Base-by-base conservation (phyloP, 2,113 vertebrate genomes). In the Pycnonotus jocosus region DNA sequence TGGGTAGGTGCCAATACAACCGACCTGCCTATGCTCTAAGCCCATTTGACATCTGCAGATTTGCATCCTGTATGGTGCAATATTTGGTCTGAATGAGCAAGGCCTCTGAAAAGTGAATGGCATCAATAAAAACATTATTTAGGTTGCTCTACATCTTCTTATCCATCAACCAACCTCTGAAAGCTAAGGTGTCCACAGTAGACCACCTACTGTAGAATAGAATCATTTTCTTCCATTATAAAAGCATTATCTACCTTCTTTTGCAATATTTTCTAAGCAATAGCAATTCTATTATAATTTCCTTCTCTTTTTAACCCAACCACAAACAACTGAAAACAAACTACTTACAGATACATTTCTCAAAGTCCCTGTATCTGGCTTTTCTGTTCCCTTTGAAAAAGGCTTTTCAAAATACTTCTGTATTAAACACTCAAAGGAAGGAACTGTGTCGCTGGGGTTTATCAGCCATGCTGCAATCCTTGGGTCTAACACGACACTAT, bases 391-490 rank as follows among this genome's bases (percentile, higher is more conserved):
- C 27, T 94, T 37, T 35, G 56, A 45, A 60, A 56, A 24, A 18
- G 96, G 35, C 47, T 73, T 96, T 79, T 85, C 97, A 66, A 97
- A 97, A 96, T 99, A 97, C 94, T 98, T 99, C 68, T 82, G 88
- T 35, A 99, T 97, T 83, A 99, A 98, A 51, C 98, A 95, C 68
- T 98, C 97, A 97, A 98, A 99, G 68, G 98, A 98, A 50, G 98
- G 97, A 40, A 97, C 95, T 2, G 98, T 97, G 78, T 99, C 98
- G 1, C 96, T 94, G 38, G 99, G 98, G 87, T 99, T 98, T 93
- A 99, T 96, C 15, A 99, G 98, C 99, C 99, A 99, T 0, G 98
- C 98, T 25, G 99, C 98, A 88, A 99, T 98, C 95, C 98, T 98
- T 40, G 99, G 99, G 92, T 99, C 99, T 33, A 99, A 96, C 44